Percentiles rank a stretch among this genome's conserved stretches.
Conservation (phyloP, 2,113 vertebrate genomes). For the Oreotrochilus melanogaster region DNA sequence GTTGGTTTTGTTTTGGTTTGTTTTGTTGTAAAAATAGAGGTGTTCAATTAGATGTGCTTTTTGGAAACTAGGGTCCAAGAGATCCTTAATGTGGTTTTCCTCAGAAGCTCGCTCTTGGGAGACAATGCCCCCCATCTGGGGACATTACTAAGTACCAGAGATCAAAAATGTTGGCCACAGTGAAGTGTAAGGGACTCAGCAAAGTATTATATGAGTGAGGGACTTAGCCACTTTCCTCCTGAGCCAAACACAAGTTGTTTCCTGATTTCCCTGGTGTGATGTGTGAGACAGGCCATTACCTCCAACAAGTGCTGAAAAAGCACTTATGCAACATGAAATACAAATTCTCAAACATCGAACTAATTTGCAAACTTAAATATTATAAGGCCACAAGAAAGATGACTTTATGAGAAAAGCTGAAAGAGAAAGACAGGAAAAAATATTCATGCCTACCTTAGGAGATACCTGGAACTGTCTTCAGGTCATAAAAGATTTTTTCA, state of each 20-base stretch:
- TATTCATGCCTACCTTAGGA: neutral
- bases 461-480: neutral
- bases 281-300: neutral
- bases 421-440: neutral
- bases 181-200: neutral
- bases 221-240: neutral
- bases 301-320: neutral
- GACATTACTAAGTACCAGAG: neutral
- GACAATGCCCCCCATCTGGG: neutral
- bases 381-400: neutral
- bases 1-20: no score
- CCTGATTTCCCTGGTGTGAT: neutral
- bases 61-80: neutral
- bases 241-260: neutral
- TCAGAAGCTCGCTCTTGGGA: accelerated
- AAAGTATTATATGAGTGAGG: neutral
- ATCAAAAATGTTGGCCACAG: neutral
- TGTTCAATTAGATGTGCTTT: neutral
- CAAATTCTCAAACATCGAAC: neutral
- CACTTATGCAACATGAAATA: neutral
- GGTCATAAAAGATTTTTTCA: neutral
- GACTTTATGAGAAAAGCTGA: neutral
- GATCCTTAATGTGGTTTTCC: neutral
- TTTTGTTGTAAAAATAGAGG: neutral
- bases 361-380: neutral